Evolutionary conservation across 2,113 vertebrate species (phyloP), one percentile per base, ranked within the genome.

Genomic region (Pluvianellus socialis): DNA sequence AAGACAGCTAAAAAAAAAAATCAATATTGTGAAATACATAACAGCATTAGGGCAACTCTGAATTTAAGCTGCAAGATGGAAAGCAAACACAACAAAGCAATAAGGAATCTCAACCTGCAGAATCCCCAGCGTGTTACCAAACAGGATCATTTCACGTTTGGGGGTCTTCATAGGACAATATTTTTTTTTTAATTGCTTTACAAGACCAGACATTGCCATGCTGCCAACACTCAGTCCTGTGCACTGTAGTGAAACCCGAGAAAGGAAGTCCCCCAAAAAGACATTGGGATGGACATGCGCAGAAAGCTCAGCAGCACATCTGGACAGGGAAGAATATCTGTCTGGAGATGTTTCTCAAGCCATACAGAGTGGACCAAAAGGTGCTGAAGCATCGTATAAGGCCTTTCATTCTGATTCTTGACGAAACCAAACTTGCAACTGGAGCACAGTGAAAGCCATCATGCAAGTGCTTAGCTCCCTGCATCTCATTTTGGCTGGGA

Each of bases 1-100:
- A 88, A 90, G 62, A 66, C 44, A 45, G 84, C 56, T 58, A n/a
- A 72, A 70, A 94, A 92, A 92, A 92, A 92, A 92, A 92, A 97
- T 95, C 95, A 95, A 95, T 92, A 95, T 81, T 86, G 38, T 94
- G 95, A 91, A 91, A 95, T 88, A 73, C 80, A 79, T 66, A 92
- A 93, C 67, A 86, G 75, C 83, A 82, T 94, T 93, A 89, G 62
- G 76, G 76, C 71, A 81, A 61, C 32, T 83, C 88, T 94, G 80
- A 66, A 71, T 95, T 93, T 83, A 58, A 92, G 67, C 68, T 75
- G 27, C 9, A 75, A 96, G 33, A 92, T 94, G 74, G 94, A 85
- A 92, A 96, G 91, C 79, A 74, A 83, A 53, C 44, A 72, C 55
- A 79, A 65, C 56, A 94, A 97, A 96, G 84, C 71, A 56, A 49